Evolutionary conservation across 2,113 vertebrate species (phyloP), one percentile per base, ranked within the genome.

Genomic region (Lophochroa leadbeateri): DNA sequence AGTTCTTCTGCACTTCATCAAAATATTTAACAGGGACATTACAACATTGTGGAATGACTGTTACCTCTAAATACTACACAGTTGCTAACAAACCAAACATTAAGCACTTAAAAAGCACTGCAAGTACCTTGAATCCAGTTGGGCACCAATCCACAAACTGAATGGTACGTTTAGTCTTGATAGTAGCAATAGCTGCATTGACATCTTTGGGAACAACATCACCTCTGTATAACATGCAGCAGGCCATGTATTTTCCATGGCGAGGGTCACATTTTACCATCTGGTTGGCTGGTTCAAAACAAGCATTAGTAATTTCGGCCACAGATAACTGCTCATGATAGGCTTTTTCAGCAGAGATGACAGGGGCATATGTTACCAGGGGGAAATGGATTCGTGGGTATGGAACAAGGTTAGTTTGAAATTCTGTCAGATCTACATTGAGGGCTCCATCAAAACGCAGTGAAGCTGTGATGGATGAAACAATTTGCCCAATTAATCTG

Each of bases 371-470:
- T 13, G 98, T 99, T 58, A 98, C 98, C 88, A 99, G 95, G 5
- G 98, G 98, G 94, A 99, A 99, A 96, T 99, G 98, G 95, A 99
- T 99, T 81, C 98, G 98, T 70, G 98, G 99, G 86, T 99, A 99
- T 7, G 98, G 99, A 82, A 99, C 98, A 19, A 98, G 92, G 93
- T 98, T 98, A 65, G 97, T 98, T 92, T 98, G 97, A 92, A 98
- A 98, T 82, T 98, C 97, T 8, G 97, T 98, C 75, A 98, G 86
- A 80, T 98, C 98, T 52, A 98, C 97, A 8, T 98, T 98, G 68
- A 98, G 95, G 60, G 98, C 97, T 64, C 97, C 97, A 46, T 98
- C 98, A 41, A 98, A 98, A 70, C 96, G 94, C 82, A 98, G 87
- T 5, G 98, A 98, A 28, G 97, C 96, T 1, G 97, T 98, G 96